These are phyloP conservation scores for Aplidium turbinatum DNA, from an alignment of 23 tunicate species.

Conservation along the genomic window DNA sequence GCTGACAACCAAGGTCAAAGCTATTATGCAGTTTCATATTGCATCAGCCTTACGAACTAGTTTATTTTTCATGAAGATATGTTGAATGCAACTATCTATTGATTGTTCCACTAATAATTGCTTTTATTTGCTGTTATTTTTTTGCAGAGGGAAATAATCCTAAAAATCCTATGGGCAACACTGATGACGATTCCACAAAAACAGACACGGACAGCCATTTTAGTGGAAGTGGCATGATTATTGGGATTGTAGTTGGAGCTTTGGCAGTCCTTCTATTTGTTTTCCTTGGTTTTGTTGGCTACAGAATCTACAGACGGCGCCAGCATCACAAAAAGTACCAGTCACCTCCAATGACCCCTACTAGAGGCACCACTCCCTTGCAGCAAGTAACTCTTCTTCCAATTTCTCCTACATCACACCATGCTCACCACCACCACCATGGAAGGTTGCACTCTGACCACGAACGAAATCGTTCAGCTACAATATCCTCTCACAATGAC, in stretches of 20 bases:
- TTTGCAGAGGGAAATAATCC: not conserved
- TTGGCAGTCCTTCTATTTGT: slow-evolving; percentile 88
- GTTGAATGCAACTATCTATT: too few species aligned
- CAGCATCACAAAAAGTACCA: slow-evolving; percentile 88
- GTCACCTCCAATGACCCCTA: slow-evolving; percentile 75
- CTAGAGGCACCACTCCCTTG: slow-evolving; percentile 59
- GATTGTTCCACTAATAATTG: too few species aligned
- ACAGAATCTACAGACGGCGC: slow-evolving; percentile 78
- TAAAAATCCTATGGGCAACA: too few species aligned
- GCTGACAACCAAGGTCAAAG: too few species aligned
- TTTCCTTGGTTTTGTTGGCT: slow-evolving; percentile 67
- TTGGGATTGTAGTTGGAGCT: slow-evolving; percentile 86
- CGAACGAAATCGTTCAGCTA: slow-evolving; percentile 61
- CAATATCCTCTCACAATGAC: slow-evolving; percentile 57
- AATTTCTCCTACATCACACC: slow-evolving; percentile 38
- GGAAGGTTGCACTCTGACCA: slow-evolving; percentile 38
- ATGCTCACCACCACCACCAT: slow-evolving; percentile 12
- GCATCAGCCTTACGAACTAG: too few species aligned
- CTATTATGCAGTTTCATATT: too few species aligned
- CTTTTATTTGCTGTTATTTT: too few species aligned
- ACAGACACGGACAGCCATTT: slow-evolving; percentile 17
- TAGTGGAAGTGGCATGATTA: slow-evolving; percentile 64
- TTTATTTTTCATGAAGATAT: too few species aligned
- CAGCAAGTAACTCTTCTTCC: slow-evolving; percentile 90
- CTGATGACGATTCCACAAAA: not conserved